phyloP scores from a whole-genome alignment of 2,113 vertebrate species.

The Oenanthe oenanthe region DNA sequence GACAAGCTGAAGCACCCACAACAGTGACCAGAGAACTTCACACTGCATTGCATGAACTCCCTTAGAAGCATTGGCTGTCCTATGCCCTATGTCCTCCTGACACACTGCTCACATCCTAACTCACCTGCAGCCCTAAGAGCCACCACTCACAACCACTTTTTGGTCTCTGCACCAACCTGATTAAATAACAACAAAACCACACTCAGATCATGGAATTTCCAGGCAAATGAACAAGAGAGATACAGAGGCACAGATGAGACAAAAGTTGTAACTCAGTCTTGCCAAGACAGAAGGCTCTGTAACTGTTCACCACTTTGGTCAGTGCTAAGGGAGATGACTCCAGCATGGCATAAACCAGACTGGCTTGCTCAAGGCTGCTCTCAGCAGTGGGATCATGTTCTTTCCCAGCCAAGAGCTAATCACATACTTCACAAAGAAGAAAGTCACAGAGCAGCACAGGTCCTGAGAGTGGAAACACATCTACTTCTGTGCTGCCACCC shows the following conservation, averaged over 20 bases:
- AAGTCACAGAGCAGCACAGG: neutral
- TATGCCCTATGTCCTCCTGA: neutral
- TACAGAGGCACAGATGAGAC: neutral
- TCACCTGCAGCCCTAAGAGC: neutral
- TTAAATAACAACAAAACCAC: neutral
- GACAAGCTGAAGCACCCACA: neutral
- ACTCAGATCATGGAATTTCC: neutral
- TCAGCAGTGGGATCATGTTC: neutral
- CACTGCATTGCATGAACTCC: neutral
- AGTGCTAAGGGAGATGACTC: neutral
- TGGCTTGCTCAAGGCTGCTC: neutral
- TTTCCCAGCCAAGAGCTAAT: neutral
- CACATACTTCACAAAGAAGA: neutral
- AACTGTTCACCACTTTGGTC: neutral
- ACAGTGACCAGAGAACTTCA: neutral
- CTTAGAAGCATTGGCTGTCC: neutral
- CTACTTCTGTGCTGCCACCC: neutral
- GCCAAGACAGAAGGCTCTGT: neutral
- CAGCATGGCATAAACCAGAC: neutral
- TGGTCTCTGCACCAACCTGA: neutral
- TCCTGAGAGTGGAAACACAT: neutral
- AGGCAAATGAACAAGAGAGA: neutral
- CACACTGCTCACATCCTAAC: neutral
- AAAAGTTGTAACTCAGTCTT: neutral
- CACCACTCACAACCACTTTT: neutral